These are phyloP conservation scores for Lycaena phlaeas DNA, from an alignment of 2,888 invertebrate species.

Conservation along the genomic window DNA sequence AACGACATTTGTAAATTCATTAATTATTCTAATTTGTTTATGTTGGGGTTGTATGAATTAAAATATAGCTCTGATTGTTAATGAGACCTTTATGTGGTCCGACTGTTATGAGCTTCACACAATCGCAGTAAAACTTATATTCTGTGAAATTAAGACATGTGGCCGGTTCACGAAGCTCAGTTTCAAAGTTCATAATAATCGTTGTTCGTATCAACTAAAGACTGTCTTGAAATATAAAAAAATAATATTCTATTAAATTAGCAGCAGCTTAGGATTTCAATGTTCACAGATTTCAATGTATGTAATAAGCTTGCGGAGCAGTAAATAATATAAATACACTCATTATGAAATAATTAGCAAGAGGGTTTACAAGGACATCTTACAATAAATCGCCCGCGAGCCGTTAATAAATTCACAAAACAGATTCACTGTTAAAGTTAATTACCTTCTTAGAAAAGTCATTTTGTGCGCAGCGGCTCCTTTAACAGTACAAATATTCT, in stretches of 20 bases:
- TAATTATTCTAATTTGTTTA: constrained; percentile 9
- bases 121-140: no score
- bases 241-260: no score
- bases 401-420: constrained; percentile 1
- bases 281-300: no score
- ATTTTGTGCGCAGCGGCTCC: constrained; percentile 36
- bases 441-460: constrained; percentile 28
- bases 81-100: constrained; percentile 9
- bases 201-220: no score
- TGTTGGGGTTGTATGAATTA: constrained; percentile 1
- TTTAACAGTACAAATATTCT: constrained; percentile 62
- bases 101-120: not conserved
- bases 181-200: no score
- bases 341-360: not conserved
- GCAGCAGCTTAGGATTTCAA: no score
- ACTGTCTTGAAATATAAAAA: no score
- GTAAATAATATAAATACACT: no score
- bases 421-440: constrained; percentile 11
- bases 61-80: constrained; percentile 6
- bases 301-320: no score
- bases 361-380: not conserved
- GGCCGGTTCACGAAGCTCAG: no score
- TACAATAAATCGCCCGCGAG: not conserved
- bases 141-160: no score
- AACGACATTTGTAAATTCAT: constrained; percentile 6